Evolutionary conservation across 2,113 vertebrate species (phyloP).

Genomic region (Poecilia latipinna): DNA sequence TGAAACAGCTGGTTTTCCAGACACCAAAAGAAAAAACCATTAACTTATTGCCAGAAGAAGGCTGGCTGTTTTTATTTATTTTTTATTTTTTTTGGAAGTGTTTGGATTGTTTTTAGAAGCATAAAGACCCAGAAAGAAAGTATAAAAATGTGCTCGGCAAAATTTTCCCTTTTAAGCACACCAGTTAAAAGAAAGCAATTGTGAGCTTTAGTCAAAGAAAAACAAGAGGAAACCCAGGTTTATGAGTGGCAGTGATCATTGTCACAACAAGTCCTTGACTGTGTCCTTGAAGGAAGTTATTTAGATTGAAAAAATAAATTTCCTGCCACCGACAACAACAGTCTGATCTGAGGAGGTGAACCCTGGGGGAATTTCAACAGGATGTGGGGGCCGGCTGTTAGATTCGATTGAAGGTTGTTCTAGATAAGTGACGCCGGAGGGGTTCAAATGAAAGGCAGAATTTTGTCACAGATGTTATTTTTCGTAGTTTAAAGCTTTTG

Average conservation of each 20-base stretch:
- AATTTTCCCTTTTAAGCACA: not conserved
- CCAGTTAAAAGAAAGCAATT: not conserved
- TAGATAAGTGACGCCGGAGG: constrained; percentile 22
- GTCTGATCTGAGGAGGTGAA: constrained; percentile 20
- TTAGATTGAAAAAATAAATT: constrained; percentile 16
- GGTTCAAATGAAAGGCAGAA: not conserved
- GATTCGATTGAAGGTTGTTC: constrained; percentile 10
- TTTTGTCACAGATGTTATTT: not conserved
- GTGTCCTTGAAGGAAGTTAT: constrained; percentile 41
- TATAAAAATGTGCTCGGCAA: no score
- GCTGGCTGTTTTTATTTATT: no score
- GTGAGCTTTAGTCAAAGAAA: not conserved
- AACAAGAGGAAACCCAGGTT: constrained; percentile 16
- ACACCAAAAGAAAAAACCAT: no score
- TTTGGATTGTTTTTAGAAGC: no score
- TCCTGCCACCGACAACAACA: constrained; percentile 6
- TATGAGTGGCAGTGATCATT: constrained; percentile 10
- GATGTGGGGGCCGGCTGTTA: constrained; percentile 10
- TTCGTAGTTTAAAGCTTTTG: constrained; percentile 2
- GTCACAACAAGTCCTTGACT: constrained; percentile 40
- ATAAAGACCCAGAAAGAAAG: no score
- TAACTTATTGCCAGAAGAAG: no score
- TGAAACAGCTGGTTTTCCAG: no score
- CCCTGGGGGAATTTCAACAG: constrained; percentile 20
- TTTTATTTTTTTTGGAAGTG: no score